phyloP scores from a whole-genome alignment of 2,888 invertebrate species.

The Ferdinandea cuprea region DNA sequence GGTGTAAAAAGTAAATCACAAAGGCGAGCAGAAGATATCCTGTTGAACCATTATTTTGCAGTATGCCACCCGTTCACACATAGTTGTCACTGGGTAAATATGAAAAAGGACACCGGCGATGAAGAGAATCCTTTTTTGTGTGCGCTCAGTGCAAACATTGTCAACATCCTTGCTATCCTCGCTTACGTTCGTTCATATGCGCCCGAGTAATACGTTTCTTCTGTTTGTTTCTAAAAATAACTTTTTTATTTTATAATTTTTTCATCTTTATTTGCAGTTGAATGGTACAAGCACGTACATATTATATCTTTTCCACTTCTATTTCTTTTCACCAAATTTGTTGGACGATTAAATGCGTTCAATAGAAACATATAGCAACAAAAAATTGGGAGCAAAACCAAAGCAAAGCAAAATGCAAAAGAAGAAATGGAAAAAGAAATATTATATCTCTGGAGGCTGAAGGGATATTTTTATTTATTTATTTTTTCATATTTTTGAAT shows the following conservation, averaged over 20 bases:
- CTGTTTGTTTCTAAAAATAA: conserved; percentile 55
- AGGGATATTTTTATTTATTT: neutral
- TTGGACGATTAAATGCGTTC: conserved; percentile 57
- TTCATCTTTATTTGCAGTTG: neutral
- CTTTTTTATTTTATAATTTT: conserved; percentile 8
- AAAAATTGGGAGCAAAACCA: neutral
- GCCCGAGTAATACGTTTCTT: conserved; percentile 32
- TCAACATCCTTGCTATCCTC: conserved; percentile 59
- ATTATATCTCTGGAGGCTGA: conserved; percentile 13
- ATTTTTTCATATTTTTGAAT: conserved; percentile 7
- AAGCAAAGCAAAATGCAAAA: neutral
- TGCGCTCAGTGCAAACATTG: conserved; percentile 67
- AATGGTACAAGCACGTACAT: too few relatives aligned
- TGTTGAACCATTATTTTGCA: conserved; percentile 65
- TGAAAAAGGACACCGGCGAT: conserved; percentile 40
- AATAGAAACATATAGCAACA: conserved; percentile 1
- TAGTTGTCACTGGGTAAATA: conserved; percentile 53
- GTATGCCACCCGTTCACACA: conserved; percentile 44
- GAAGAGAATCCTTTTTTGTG: conserved; percentile 57
- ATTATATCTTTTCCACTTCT: conserved; percentile 6
- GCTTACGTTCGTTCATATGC: conserved; percentile 38
- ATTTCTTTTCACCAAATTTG: conserved; percentile 38
- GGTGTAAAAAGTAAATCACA: conserved; percentile 61
- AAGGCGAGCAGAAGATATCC: conserved; percentile 39
- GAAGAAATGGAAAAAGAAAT: conserved; percentile 6